Evolutionary conservation across 2,113 vertebrate species (phyloP).

Genomic region (Scytalopus superciliaris): DNA sequence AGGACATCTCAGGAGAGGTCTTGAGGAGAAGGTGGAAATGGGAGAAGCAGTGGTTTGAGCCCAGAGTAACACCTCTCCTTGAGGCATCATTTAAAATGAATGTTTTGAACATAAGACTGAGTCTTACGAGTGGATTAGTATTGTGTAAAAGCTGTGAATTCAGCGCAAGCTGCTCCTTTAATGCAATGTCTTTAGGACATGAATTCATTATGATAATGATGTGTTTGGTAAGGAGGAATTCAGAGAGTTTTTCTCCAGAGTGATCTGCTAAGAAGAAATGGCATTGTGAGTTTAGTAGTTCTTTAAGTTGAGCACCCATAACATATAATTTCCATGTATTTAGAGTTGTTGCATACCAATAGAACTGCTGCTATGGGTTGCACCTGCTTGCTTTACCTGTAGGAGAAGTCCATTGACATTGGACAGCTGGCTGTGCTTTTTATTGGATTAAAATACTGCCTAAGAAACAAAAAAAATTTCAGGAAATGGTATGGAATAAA

Average conservation of each 20-base stretch:
- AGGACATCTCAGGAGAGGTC: background rate
- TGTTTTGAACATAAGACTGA: constrained; percentile 12
- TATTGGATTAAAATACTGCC: background rate
- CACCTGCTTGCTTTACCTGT: background rate
- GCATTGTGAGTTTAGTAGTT: background rate
- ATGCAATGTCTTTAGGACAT: constrained; percentile 47
- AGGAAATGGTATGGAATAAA: background rate
- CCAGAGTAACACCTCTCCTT: background rate
- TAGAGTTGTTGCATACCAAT: background rate
- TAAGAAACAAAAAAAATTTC: background rate
- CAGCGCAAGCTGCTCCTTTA: background rate
- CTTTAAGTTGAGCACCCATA: background rate
- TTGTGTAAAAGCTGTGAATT: constrained; percentile 47
- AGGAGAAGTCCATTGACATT: background rate
- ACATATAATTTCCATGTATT: background rate
- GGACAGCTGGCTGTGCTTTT: accelerated
- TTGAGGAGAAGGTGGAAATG: background rate
- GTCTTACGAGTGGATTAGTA: background rate
- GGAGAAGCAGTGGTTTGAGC: background rate
- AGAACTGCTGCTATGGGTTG: background rate
- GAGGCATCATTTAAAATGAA: background rate
- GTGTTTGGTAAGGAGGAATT: constrained; percentile 49
- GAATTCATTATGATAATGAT: constrained; percentile 54
- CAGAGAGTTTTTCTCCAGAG: constrained; percentile 38
- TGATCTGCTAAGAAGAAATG: background rate